These are phyloP conservation scores for Eciton burchellii DNA, from an alignment of 1,140 invertebrate genomes.

Conservation along the genomic window DNA sequence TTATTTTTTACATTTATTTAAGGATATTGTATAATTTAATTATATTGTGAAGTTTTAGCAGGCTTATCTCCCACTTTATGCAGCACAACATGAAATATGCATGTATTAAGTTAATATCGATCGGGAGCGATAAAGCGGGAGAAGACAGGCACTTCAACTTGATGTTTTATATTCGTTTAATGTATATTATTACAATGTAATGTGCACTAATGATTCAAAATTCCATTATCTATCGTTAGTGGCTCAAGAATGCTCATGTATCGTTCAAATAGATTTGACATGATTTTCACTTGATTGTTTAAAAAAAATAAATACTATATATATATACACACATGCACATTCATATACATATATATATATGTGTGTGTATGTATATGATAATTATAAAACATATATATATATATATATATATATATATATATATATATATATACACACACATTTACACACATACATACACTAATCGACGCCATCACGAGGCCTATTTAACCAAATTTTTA, in stretches of 20 bases:
- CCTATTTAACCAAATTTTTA: constrained; percentile 69
- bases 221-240: constrained; percentile 59
- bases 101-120: constrained; percentile 57
- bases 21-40: constrained; percentile 31
- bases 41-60: constrained; percentile 18
- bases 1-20: constrained; percentile 36
- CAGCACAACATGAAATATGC: constrained; percentile 6
- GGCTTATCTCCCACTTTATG: constrained; percentile 40
- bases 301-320: constrained; percentile 62
- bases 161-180: constrained; percentile 68
- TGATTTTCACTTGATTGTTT: constrained; percentile 68
- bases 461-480: constrained; percentile 69
- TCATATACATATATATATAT: no score
- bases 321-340: constrained; percentile 70
- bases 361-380: constrained; percentile 74
- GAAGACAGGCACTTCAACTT: constrained; percentile 62
- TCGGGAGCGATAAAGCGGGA: constrained; percentile 61
- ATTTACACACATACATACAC: no score
- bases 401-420: constrained; percentile 73
- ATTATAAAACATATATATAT: constrained; percentile 73
- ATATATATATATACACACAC: constrained; percentile 71
- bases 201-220: constrained; percentile 67
- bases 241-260: constrained; percentile 55
- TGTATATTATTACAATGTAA: constrained; percentile 68
- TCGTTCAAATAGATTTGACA: constrained; percentile 55